These are phyloP conservation scores for Oreocharis arfaki DNA, from an alignment of 2,113 vertebrate species.

Conservation along the genomic window DNA sequence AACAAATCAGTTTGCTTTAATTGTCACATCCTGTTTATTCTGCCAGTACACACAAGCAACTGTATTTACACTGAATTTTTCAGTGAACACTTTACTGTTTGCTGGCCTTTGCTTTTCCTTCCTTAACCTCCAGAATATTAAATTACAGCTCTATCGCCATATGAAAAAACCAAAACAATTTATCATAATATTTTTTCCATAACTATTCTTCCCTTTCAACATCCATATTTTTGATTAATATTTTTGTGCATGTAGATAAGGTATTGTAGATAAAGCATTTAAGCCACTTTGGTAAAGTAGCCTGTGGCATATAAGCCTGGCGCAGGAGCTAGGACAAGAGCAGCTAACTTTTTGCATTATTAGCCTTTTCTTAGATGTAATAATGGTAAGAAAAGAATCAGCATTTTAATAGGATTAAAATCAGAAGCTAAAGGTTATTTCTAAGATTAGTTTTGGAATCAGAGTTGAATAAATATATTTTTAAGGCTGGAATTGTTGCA, in stretches of 20 bases:
- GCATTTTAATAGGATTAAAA: conserved; percentile 35
- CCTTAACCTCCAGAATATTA: background rate
- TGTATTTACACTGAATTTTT: background rate
- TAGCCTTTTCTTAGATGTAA: background rate
- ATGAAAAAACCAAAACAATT: background rate
- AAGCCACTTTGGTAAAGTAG: background rate
- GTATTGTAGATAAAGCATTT: background rate
- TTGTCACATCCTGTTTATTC: background rate
- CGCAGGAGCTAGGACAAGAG: background rate
- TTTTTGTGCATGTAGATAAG: background rate
- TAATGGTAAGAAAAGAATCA: background rate
- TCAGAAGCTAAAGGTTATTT: conserved; percentile 37
- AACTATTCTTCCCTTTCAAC: background rate
- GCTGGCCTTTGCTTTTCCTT: background rate
- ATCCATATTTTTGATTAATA: background rate
- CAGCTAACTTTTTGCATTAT: background rate
- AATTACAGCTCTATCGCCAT: background rate
- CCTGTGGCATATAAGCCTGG: background rate
- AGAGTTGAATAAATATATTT: conserved; percentile 35
- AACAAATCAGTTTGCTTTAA: background rate
- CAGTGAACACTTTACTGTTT: background rate
- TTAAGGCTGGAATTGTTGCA: background rate
- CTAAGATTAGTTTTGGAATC: conserved; percentile 44
- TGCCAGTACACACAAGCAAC: background rate
- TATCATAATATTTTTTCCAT: background rate